Evolutionary conservation across 35 echinoderm and acorn worm genomes (phyloP), one percentile per base, ranked within the genome.

Genomic region (Heliocidaris erythrogramma): DNA sequence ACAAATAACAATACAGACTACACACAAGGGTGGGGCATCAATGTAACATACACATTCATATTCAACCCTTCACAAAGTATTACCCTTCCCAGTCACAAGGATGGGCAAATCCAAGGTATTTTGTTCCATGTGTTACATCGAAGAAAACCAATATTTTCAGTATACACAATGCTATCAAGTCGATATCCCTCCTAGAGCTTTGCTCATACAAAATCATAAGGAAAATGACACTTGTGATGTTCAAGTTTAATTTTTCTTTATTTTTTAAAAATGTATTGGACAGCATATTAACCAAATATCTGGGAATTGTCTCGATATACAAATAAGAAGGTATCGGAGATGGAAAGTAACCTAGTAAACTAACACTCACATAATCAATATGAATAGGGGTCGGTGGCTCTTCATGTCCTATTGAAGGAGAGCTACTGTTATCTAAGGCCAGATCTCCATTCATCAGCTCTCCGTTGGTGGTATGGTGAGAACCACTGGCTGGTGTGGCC

Each of bases 281-380:
- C 10, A 86, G 8, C 18, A 8, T 0, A 29, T 27, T n/a, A 9
- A 86, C 10, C 18, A 86, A 86, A 29, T 11, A 31, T 6, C 8
- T 8, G 0, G 35, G n/a, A n/a, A n/a, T n/a, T n/a, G n/a, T n/a
- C n/a, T n/a, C n/a, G n/a, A n/a, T n/a, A n/a, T n/a, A n/a, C n/a
- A n/a, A n/a, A n/a, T n/a, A n/a, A n/a, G n/a, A n/a, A n/a, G n/a
- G n/a, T n/a, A n/a, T n/a, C n/a, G n/a, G n/a, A n/a, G n/a, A n/a
- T n/a, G n/a, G n/a, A n/a, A n/a, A n/a, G n/a, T n/a, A n/a, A n/a
- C n/a, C n/a, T n/a, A n/a, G n/a, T n/a, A n/a, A n/a, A n/a, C n/a
- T n/a, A n/a, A n/a, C n/a, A 59, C 91, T 92, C 50, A 92, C 91
- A 92, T 92, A 92, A 59, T 92, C 91, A 48, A 92, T 92, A 30